A percentile compares a stretch with the other conserved stretches of the same genome.
Conservation (phyloP, 2,888 invertebrate species). For the Dryococelus australis region DNA sequence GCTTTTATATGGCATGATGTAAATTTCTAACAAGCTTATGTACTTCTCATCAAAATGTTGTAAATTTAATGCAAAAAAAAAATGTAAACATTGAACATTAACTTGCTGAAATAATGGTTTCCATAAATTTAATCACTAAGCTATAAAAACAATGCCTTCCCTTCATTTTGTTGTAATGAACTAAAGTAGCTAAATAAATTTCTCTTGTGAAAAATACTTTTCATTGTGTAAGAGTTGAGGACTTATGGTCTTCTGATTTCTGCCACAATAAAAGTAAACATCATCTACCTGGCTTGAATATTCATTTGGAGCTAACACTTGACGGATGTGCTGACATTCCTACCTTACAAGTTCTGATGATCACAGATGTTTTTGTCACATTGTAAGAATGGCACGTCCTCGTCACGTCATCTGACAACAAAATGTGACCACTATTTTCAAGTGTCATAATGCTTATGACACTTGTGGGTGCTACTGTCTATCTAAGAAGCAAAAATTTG, state of each 20-base stretch:
- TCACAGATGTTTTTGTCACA: no score
- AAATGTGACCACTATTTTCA: no score
- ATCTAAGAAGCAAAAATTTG: no score
- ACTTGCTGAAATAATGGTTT: constrained; percentile 9
- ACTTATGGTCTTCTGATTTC: constrained; percentile 1
- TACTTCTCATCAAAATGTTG: background rate
- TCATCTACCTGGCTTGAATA: background rate
- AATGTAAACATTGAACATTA: constrained; percentile 7
- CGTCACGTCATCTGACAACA: no score
- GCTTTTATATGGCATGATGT: constrained; percentile 16
- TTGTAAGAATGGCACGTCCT: no score
- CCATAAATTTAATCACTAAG: background rate
- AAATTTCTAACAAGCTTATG: constrained; percentile 8
- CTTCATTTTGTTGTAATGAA: constrained; percentile 10
- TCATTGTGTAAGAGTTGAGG: constrained; percentile 6
- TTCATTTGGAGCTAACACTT: no score
- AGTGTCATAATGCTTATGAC: no score
- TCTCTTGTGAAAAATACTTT: background rate
- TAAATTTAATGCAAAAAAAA: background rate
- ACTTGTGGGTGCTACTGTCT: no score
- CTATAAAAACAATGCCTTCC: background rate
- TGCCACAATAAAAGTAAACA: background rate
- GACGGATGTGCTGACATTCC: no score
- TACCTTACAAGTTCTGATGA: no score
- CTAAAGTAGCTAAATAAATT: constrained; percentile 16